phyloP scores from a whole-genome alignment of 2,797 vertebrate species.

The Lepus townsendii region DNA sequence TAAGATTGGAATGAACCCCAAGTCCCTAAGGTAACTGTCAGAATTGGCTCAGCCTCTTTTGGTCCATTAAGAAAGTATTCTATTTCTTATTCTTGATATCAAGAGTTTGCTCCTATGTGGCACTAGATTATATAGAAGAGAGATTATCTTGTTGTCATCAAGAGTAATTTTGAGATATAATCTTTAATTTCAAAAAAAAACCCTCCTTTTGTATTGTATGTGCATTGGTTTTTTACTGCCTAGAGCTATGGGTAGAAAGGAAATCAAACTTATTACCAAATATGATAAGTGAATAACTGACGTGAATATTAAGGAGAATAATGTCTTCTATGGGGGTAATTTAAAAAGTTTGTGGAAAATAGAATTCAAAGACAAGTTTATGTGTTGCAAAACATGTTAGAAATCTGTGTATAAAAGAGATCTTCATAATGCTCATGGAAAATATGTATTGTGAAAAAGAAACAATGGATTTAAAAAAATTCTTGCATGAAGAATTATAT shows the following conservation, averaged over 20 bases:
- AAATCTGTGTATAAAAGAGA: too few relatives aligned
- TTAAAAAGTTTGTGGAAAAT: too few relatives aligned
- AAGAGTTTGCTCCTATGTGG: background rate
- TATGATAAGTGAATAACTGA: slow-evolving; percentile 13
- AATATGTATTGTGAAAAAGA: too few relatives aligned
- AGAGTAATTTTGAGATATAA: background rate
- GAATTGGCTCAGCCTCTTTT: background rate
- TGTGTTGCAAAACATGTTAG: too few relatives aligned
- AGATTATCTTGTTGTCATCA: background rate
- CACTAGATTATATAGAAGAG: background rate
- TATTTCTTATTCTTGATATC: slow-evolving; percentile 1
- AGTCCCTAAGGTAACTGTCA: background rate
- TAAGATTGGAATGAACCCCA: background rate
- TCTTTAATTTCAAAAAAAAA: slow-evolving; percentile 1
- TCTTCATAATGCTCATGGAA: too few relatives aligned
- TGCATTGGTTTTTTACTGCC: background rate
- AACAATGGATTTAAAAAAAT: too few relatives aligned
- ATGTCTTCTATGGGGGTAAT: background rate
- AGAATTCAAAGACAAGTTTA: too few relatives aligned
- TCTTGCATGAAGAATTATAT: too few relatives aligned
- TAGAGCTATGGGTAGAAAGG: background rate
- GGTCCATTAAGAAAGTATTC: background rate
- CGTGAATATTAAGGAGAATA: slow-evolving; percentile 22
- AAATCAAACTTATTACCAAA: background rate
- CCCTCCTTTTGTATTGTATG: background rate